Conservation (phyloP, 2,888 invertebrate species). For the Mimachlamys varia region DNA sequence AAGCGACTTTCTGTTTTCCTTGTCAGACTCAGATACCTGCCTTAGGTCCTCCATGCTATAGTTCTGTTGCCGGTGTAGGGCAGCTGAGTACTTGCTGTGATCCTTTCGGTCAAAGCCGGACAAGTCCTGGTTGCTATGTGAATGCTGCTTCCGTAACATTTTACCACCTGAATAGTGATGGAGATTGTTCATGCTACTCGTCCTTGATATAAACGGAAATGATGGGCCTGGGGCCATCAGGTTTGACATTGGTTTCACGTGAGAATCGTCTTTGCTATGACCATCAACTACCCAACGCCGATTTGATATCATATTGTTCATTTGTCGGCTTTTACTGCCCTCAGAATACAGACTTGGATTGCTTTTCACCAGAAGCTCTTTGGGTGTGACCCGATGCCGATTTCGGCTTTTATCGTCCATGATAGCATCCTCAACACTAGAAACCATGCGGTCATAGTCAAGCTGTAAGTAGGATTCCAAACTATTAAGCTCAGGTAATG, state of each 20-base stretch:
- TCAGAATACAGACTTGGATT: constrained; percentile 59
- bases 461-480: constrained; percentile 18
- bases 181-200: constrained; percentile 47
- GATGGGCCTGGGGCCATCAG: constrained; percentile 6
- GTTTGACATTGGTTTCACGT: constrained; percentile 17
- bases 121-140: constrained; percentile 11
- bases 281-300: neutral
- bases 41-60: neutral
- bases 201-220: constrained; percentile 37
- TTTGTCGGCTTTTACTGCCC: constrained; percentile 60
- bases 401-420: constrained; percentile 54
- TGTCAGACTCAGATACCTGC: neutral
- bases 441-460: constrained; percentile 63
- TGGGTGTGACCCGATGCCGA: constrained; percentile 49
- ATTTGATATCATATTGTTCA: constrained; percentile 59
- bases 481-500: neutral
- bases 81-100: neutral
- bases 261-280: neutral
- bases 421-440: constrained; percentile 59
- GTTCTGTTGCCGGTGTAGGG: neutral
- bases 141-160: constrained; percentile 29
- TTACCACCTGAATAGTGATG: neutral
- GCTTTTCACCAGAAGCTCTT: constrained; percentile 58
- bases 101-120: neutral
- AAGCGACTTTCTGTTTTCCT: neutral